Evolutionary conservation across 92 coral and sea anemone genomes (phyloP), one percentile per base, ranked within the genome.

Genomic region (Zoanthus solanderi): DNA sequence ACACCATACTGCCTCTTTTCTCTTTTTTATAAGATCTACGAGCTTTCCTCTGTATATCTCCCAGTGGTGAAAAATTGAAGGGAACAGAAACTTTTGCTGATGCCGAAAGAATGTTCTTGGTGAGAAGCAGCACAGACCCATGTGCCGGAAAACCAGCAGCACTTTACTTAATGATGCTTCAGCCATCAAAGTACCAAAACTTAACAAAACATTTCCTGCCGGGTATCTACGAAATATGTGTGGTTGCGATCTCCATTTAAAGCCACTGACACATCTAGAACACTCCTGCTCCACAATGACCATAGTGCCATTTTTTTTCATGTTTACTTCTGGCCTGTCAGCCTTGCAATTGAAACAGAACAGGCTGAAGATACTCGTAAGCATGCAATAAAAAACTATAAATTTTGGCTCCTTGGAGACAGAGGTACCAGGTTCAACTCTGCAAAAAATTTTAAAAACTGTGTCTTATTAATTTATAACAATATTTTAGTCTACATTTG

Each of bases 321-420:
- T 72, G 53, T 5, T 72, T 32, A 37, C 53, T 29, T 73, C 30
- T 73, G 78, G 78, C 11, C 54, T 45, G 12, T 73, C 54, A 42
- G 57, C 78, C 78, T 73, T 44, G 78, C 78, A 73, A 17, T 44
- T 72, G 28, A 73, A 73, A 32, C 56, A 73, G 53, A 73, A 73
- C 6, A 73, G 11, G 4, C 56, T 73, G 56, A 73, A 73, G 78
- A 73, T 37, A 9, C 11, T 73, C 11, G 37, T 4, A 37, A 73
- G 56, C 54, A 72, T 72, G 2, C 56, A 6, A 31, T 69, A 69
- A 31, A 29, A 32, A 5, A 69, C 47, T 5, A 69, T 69, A 69
- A 32, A 69, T 10, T 73, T 73, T 73, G 54, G 78, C 56, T 73
- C 78, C 54, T 45, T 73, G 78, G 42, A 16, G 78, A 9, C 4